Evolutionary conservation across 2,888 invertebrate genomes (phyloP).

Genomic region (Caradrina kadenii): DNA sequence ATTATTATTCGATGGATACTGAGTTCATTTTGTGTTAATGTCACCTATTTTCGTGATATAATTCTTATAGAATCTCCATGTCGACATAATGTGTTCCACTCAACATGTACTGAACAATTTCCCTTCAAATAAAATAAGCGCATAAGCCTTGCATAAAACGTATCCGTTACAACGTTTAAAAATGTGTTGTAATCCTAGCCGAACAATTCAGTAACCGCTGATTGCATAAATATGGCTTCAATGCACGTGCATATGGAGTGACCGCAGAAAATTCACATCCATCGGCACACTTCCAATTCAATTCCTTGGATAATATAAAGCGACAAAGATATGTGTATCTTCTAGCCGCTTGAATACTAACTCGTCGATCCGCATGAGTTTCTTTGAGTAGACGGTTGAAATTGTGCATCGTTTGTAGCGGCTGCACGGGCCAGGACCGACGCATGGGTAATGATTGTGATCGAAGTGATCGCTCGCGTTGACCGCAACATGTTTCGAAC

Average conservation of each 20-base stretch:
- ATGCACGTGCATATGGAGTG: slow-evolving; percentile 77
- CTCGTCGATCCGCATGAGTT: slow-evolving; percentile 67
- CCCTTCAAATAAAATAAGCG: slow-evolving; percentile 20
- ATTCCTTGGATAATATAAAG: slow-evolving; percentile 81
- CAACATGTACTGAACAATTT: slow-evolving; percentile 7
- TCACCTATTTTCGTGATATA: not conserved
- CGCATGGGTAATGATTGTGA: slow-evolving; percentile 84
- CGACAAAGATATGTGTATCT: slow-evolving; percentile 82
- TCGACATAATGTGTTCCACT: not conserved
- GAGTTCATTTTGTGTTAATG: slow-evolving; percentile 9
- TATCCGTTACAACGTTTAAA: slow-evolving; percentile 66
- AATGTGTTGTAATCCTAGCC: slow-evolving; percentile 79
- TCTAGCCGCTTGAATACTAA: slow-evolving; percentile 76
- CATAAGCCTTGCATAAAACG: slow-evolving; percentile 43
- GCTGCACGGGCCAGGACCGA: slow-evolving; percentile 74
- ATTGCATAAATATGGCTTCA: slow-evolving; percentile 87
- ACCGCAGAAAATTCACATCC: slow-evolving; percentile 85
- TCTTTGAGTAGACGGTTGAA: slow-evolving; percentile 72
- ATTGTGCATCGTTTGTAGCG: slow-evolving; percentile 76
- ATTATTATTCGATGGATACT: slow-evolving; percentile 37
- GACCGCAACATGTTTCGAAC: slow-evolving; percentile 87
- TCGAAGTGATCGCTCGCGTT: slow-evolving; percentile 82
- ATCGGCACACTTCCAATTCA: slow-evolving; percentile 83
- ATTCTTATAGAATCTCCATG: not conserved
- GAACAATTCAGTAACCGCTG: slow-evolving; percentile 81